Conservation (phyloP, 2,888 invertebrate species). For the Polylopha cassiicola region DNA sequence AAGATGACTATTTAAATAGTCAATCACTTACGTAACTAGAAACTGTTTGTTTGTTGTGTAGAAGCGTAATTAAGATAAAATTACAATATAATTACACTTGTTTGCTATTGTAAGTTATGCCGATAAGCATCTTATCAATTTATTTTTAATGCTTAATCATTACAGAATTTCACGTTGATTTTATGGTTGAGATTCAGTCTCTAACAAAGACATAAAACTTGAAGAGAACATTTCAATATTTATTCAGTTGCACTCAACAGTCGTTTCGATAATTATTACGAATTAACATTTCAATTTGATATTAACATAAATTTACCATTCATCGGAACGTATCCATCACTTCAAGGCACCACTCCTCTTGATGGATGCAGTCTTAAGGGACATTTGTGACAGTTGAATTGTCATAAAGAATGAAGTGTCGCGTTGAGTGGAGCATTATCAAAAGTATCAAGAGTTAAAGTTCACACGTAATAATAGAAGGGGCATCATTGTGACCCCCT, state of each 20-base stretch:
- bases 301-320: constrained; percentile 68
- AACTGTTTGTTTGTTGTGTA: constrained; percentile 9
- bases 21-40: no score
- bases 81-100: constrained; percentile 8
- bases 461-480: constrained; percentile 66
- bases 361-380: constrained; percentile 51
- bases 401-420: constrained; percentile 52
- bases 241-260: constrained; percentile 47
- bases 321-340: constrained; percentile 63
- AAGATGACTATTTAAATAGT: constrained; percentile 4
- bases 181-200: no score
- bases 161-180: no score
- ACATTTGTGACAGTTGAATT: constrained; percentile 72
- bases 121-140: not conserved
- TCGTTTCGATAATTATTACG: constrained; percentile 54
- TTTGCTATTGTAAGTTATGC: constrained; percentile 9
- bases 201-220: constrained; percentile 49
- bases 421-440: constrained; percentile 41
- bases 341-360: constrained; percentile 37
- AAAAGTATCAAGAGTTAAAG: constrained; percentile 46
- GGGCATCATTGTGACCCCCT: constrained; percentile 33
- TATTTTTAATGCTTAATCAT: no score
- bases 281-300: constrained; percentile 67
- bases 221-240: constrained; percentile 47
- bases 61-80: constrained; percentile 17